Base-by-base conservation (phyloP, 2,888 invertebrate genomes). In the Lumbricus terrestris region DNA sequence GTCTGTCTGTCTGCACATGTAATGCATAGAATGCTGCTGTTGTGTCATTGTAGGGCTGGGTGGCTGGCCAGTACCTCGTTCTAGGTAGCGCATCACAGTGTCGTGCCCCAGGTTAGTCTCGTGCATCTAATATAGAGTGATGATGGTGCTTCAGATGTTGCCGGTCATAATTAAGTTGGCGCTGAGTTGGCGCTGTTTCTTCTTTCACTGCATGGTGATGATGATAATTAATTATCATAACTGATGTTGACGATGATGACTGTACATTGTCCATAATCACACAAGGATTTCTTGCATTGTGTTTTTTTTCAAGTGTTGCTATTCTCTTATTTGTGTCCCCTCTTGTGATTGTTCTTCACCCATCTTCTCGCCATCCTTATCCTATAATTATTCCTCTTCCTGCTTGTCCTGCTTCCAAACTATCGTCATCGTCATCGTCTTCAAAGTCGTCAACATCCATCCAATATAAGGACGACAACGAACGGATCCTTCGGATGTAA, bases 41-140 rank as follows among this genome's bases (percentile, higher is more conserved):
- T 69, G 29, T 69, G 47, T 69, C 8, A n/a, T 69, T 69, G 8
- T 33, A 90, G 90, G 90, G 90, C 83, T 90, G 90, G 90, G 42
- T 90, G 29, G 90, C 90, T n/a, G 90, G 90, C 18, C 0, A 8
- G 1, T 90, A 83, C 38, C 90, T 90, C n/a, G 38, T 40, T 37
- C 13, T 38, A 8, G 90, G 90, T 20, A 16, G 18, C 37, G 82
- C 82, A n/a, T 13, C 85, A n/a, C 85, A 90, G 85, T 90, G 90
- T 38, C n/a, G 16, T 15, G 82, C 90, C 6, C 83, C 90, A 83
- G 16, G 90, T 90, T 13, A 40, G 90, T 90, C 20, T 33, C 0
- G 11, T n/a, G n/a, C n/a, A n/a, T n/a, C n/a, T n/a, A n/a, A n/a
- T n/a, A n/a, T n/a, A n/a, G n/a, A n/a, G n/a, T n/a, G n/a, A 42